Conservation (phyloP, 1,140 invertebrate species). For the Steinernema khuongi region DNA sequence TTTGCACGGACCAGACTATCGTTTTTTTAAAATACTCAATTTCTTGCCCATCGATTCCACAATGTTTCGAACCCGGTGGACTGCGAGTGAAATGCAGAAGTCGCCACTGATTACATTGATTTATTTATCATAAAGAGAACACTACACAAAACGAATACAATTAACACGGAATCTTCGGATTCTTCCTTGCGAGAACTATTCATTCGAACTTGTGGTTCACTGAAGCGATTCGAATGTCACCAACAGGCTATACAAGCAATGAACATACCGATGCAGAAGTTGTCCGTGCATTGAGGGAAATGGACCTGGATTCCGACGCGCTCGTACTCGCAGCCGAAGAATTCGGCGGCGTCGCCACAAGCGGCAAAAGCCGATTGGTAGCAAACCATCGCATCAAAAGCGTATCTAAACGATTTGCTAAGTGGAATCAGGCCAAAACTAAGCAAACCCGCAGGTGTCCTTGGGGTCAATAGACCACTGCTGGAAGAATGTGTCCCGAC, state of each 20-base stretch:
- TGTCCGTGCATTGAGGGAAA: neutral
- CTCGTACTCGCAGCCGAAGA: constrained; percentile 4
- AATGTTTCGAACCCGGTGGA: no score
- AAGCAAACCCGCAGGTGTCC: neutral
- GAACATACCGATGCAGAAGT: neutral
- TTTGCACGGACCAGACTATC: no score
- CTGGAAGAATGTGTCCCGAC: neutral
- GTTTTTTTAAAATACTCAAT: no score
- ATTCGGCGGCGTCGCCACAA: neutral
- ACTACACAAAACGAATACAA: no score
- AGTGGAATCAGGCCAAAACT: neutral
- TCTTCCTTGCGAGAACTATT: no score
- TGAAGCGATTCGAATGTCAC: neutral
- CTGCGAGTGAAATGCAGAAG: no score
- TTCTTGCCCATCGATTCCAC: no score
- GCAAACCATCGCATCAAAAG: neutral
- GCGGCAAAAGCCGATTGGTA: neutral
- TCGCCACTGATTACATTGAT: no score
- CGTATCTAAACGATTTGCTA: neutral
- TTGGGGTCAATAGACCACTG: neutral
- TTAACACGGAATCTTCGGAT: no score
- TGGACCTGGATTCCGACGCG: neutral
- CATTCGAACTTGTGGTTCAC: neutral
- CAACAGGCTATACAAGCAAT: neutral
- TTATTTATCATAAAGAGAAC: no score